phyloP scores from a whole-genome alignment of 2,888 invertebrate species.

The Shargacucullia verbasci region DNA sequence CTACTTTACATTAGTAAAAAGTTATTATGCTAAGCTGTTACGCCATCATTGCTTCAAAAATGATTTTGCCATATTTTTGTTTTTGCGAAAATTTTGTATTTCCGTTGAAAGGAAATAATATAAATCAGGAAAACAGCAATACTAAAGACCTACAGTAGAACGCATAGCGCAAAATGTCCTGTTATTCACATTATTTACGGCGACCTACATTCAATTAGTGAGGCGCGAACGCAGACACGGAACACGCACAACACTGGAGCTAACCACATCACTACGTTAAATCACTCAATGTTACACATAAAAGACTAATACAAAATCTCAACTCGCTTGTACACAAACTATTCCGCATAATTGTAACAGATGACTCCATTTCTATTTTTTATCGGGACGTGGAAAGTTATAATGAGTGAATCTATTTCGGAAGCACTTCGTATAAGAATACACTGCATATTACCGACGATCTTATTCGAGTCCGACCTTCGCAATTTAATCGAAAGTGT shows the following conservation, averaged over 20 bases:
- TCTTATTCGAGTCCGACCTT: slow-evolving; percentile 77
- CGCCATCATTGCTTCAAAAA: too few species aligned
- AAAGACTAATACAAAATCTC: slow-evolving; percentile 59
- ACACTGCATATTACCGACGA: slow-evolving; percentile 70
- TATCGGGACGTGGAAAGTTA: slow-evolving; percentile 82
- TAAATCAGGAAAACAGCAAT: too few species aligned
- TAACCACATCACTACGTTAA: slow-evolving; percentile 55
- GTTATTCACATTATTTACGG: slow-evolving; percentile 44
- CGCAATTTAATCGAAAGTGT: slow-evolving; percentile 84
- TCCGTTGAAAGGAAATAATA: too few species aligned
- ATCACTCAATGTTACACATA: slow-evolving; percentile 66
- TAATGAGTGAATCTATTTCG: slow-evolving; percentile 85
- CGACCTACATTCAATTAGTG: slow-evolving; percentile 52
- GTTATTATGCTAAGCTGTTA: too few species aligned
- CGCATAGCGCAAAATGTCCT: slow-evolving; percentile 38
- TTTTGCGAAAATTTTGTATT: too few species aligned
- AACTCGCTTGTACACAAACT: slow-evolving; percentile 57
- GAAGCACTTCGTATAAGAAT: slow-evolving; percentile 83
- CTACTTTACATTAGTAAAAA: too few species aligned
- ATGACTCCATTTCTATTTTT: slow-evolving; percentile 85
- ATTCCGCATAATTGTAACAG: slow-evolving; percentile 74
- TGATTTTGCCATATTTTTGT: too few species aligned
- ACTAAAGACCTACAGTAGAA: not conserved
- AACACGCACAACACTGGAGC: slow-evolving; percentile 44
- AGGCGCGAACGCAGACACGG: slow-evolving; percentile 46